A percentile compares a stretch with the other conserved stretches of the same genome.
These are phyloP conservation scores for Pandion haliaetus DNA, from an alignment of 2,113 vertebrate genomes.

Conservation along the genomic window DNA sequence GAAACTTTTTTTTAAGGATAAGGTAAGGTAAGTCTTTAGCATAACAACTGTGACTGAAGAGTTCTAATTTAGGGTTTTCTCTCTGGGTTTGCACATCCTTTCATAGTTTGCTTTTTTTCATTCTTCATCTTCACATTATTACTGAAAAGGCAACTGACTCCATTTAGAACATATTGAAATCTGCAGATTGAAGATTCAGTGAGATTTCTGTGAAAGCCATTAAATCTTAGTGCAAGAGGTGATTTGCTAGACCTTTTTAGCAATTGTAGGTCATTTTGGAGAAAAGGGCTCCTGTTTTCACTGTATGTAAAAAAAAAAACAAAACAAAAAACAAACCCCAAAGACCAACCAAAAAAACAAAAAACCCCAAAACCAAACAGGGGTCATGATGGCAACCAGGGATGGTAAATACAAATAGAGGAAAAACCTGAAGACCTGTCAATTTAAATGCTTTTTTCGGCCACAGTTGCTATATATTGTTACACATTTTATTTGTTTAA, in stretches of 20 bases:
- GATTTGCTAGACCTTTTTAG: not conserved
- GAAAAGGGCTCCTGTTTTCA: not conserved
- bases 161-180: not conserved
- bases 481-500: not conserved
- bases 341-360: no score
- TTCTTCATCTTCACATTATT: not conserved
- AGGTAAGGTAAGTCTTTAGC: not conserved
- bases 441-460: not conserved
- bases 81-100: not conserved
- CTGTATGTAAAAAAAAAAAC: not conserved
- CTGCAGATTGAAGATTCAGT: not conserved
- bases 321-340: no score
- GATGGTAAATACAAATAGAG: not conserved
- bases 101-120: not conserved
- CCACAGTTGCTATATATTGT: not conserved
- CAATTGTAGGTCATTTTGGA: not conserved
- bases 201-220: not conserved
- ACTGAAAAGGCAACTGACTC: not conserved
- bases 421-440: not conserved
- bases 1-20: not conserved
- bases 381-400: not conserved
- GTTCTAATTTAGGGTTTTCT: not conserved
- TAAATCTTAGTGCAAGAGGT: not conserved
- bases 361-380: no score
- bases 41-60: not conserved